phyloP scores from a whole-genome alignment of 2,113 vertebrate species.

The Notiomystis cincta region DNA sequence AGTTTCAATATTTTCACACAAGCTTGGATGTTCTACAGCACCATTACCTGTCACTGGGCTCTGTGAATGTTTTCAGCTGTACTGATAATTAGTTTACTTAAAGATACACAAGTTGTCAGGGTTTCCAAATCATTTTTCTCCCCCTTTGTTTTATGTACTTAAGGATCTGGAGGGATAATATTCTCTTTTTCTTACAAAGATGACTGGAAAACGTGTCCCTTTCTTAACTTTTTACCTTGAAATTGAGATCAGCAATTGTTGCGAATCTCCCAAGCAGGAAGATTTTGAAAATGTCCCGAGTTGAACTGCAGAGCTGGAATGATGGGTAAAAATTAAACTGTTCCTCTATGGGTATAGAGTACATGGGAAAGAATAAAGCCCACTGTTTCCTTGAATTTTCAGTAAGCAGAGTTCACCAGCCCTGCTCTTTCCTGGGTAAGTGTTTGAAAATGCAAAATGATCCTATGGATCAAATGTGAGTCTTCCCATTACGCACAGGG shows the following conservation, averaged over 20 bases:
- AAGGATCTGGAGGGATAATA: not conserved
- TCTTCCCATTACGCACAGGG: not conserved
- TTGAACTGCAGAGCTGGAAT: not conserved
- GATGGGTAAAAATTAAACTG: not conserved
- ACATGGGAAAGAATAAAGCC: not conserved
- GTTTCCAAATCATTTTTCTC: not conserved
- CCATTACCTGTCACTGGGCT: not conserved
- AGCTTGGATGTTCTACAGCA: not conserved
- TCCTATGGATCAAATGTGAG: not conserved
- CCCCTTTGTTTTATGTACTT: not conserved
- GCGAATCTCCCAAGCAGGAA: not conserved
- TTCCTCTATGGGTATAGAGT: not conserved
- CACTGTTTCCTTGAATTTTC: not conserved
- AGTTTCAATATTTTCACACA: not conserved
- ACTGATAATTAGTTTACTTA: not conserved
- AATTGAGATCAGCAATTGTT: not conserved
- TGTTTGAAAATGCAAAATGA: conserved; percentile 34
- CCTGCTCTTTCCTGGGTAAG: not conserved
- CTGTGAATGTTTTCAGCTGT: not conserved
- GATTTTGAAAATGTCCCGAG: not conserved
- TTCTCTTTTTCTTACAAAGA: not conserved
- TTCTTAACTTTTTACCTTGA: not conserved
- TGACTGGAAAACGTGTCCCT: not conserved
- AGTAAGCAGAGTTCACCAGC: not conserved
- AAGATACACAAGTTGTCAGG: not conserved